Base-by-base conservation (phyloP, 2,888 invertebrate genomes). In the Parasteatoda lunata region DNA sequence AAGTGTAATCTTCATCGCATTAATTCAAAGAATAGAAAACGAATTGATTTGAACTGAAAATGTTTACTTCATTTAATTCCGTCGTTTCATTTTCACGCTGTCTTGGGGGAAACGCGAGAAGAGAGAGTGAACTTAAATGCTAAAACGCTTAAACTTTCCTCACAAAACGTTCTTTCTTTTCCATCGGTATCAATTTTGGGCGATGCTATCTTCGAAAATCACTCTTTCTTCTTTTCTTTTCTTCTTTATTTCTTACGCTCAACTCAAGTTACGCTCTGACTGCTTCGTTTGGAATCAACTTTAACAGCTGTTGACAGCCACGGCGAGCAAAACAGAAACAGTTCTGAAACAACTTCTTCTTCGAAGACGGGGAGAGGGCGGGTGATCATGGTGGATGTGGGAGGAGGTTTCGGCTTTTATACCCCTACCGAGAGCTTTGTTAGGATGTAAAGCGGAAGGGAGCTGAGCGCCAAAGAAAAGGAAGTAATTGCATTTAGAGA, bases 121-220 rank as follows among this genome's bases (percentile, higher is more conserved):
- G 70, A 70, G 64, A 48, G 30, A 80, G 15, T 47, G 65, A 71
- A 52, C 47, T 64, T n/a, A 82, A 83, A 70, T 70, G 59, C 76
- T 84, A 15, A 82, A 83, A 70, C 76, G 69, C 76, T 84, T 79
- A 75, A 52, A 48, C 54, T 30, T 30, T 30, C 30, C 68, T 77
- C 68, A 9, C 59, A 59, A 59, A 59, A n/a, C 9, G 59, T 59
- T n/a, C 59, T 59, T 59, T n/a, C 59, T 59, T n/a, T 48, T 45
- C 79, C 79, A 84, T 84, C 84, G 84, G 84, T 84, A 68, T 79
- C 84, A 84, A 84, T 84, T 84, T 84, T 79, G 70, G 66, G 77
- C 51, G 54, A 65, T 64, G 48, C 30, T 77, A 52, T 84, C 70
- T 71, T 45, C 71, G 77, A 69, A 15, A 49, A 54, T 70, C 68